phyloP scores from a whole-genome alignment of 2,797 vertebrate species.

The Gallinago solitaria region DNA sequence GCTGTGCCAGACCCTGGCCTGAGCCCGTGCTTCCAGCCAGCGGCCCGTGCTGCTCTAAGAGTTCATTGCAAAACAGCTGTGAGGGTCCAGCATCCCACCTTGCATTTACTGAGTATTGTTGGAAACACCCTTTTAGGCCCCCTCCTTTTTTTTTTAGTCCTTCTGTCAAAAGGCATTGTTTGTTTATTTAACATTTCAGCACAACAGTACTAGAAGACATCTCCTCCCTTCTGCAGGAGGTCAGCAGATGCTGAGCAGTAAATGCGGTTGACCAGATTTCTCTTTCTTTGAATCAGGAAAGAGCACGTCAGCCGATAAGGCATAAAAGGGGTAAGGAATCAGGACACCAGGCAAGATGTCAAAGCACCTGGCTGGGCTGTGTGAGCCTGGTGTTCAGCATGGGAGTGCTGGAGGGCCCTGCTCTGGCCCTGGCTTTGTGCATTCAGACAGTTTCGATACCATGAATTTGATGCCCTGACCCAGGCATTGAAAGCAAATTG shows the following conservation, averaged over 20 bases:
- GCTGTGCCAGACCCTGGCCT: fast-evolving
- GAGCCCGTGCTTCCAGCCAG: fast-evolving
- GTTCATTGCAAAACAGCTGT: not conserved
- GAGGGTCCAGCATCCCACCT: not conserved
- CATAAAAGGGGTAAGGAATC: not conserved
- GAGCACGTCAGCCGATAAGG: fast-evolving
- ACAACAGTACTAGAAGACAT: not conserved
- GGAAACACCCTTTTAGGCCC: not conserved
- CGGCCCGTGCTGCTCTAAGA: fast-evolving
- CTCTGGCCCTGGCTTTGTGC: not conserved
- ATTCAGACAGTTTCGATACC: not conserved
- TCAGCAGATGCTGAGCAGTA: not conserved
- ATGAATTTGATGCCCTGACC: not conserved
- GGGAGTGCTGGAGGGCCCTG: not conserved
- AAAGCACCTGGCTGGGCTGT: not conserved
- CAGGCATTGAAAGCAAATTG: not conserved
- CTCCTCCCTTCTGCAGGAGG: not conserved
- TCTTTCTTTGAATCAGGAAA: not conserved
- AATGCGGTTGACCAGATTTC: fast-evolving
- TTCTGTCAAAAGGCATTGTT: not conserved
- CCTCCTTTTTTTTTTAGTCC: not conserved
- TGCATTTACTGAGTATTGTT: fast-evolving
- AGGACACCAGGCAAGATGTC: not conserved
- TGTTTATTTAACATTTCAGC: not conserved
- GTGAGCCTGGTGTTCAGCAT: fast-evolving